Evolutionary conservation across 2,888 invertebrate species (phyloP).

Genomic region (Osmoderma eremita): DNA sequence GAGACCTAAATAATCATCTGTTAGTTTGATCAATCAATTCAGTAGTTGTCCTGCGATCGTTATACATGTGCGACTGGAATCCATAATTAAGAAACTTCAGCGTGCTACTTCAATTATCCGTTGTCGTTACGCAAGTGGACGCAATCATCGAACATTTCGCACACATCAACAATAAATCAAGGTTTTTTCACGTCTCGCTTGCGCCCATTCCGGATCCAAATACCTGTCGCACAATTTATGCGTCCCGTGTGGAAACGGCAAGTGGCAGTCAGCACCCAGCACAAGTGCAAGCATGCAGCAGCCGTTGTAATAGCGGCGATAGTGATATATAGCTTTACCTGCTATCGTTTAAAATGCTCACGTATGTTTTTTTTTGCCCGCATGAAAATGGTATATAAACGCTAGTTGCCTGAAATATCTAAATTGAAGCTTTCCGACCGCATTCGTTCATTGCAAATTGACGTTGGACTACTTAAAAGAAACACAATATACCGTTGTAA

Average conservation of each 20-base stretch:
- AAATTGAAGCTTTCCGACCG: conserved; percentile 15
- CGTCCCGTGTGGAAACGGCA: conserved; percentile 30
- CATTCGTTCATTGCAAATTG: conserved; percentile 6
- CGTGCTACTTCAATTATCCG: conserved; percentile 49
- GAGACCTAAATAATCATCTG: conserved; percentile 29
- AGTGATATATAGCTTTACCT: conserved; percentile 31
- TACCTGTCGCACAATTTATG: conserved; percentile 37
- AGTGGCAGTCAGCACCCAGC: conserved; percentile 21
- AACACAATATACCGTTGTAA: too few relatives aligned
- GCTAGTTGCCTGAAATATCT: conserved; percentile 20
- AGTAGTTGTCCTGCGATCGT: conserved; percentile 37
- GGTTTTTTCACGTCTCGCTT: conserved; percentile 30
- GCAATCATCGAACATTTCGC: conserved; percentile 38
- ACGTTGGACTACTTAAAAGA: too few relatives aligned
- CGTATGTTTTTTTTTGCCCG: conserved; percentile 17
- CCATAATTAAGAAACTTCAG: conserved; percentile 50
- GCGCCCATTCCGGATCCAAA: conserved; percentile 34
- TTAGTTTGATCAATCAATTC: conserved; percentile 29
- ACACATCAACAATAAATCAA: conserved; percentile 37
- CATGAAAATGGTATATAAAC: conserved; percentile 18
- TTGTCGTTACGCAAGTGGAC: conserved; percentile 39
- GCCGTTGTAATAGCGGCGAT: conserved; percentile 30
- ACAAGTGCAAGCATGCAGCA: conserved; percentile 29
- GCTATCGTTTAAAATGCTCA: conserved; percentile 28
- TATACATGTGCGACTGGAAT: conserved; percentile 50